Conservation (phyloP, 1,140 invertebrate species). For the Vollenhovia emeryi region DNA sequence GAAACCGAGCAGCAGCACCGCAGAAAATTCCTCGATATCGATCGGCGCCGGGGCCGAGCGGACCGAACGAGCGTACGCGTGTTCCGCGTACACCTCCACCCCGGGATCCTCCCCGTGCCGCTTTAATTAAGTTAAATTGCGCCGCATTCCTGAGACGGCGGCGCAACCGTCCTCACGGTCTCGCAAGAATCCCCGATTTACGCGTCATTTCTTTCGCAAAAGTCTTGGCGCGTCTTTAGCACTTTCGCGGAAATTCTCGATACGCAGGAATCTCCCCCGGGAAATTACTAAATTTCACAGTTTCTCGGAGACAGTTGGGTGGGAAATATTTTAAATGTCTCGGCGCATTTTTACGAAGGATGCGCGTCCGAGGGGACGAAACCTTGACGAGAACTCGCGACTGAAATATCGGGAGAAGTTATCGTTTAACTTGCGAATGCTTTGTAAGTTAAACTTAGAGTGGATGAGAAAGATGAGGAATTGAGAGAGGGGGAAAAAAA, state of each 20-base stretch:
- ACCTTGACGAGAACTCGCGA: neutral
- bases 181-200: neutral
- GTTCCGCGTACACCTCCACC: too few species aligned
- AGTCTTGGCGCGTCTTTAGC: neutral
- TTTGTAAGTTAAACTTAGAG: neutral
- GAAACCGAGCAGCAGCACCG: slow-evolving; percentile 48
- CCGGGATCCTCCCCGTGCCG: slow-evolving; percentile 6
- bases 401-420: neutral
- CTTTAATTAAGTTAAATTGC: slow-evolving; percentile 58
- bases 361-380: neutral
- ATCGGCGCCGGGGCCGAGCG: slow-evolving; percentile 9
- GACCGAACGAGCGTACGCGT: slow-evolving; percentile 12
- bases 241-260: neutral
- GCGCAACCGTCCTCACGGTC: neutral
- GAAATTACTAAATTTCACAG: slow-evolving; percentile 2
- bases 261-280: neutral
- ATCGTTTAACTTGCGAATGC: neutral
- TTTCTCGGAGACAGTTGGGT: neutral
- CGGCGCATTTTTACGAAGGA: neutral
- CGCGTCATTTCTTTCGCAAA: slow-evolving; percentile 24
- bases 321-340: neutral
- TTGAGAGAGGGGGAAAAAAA: neutral
- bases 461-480: neutral
- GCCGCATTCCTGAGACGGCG: slow-evolving; percentile 18
- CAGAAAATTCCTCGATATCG: slow-evolving; percentile 60